These are phyloP conservation scores for Eira barbara DNA, from an alignment of 2,113 vertebrate species.

Conservation along the genomic window DNA sequence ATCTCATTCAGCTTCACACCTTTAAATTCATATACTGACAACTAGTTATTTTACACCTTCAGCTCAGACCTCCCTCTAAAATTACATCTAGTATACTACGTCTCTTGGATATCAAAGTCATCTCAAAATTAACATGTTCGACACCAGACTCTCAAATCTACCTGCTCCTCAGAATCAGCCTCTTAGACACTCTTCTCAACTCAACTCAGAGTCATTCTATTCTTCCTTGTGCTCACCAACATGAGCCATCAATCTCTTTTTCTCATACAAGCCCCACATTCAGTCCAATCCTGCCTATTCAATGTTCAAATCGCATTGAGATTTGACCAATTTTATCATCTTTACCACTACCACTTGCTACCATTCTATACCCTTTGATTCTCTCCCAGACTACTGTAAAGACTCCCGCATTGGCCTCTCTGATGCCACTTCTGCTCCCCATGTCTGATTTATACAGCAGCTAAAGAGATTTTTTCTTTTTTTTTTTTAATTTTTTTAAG, in stretches of 20 bases:
- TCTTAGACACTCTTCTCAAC: not conserved
- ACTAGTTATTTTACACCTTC: not conserved
- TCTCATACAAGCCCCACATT: not conserved
- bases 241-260: not conserved
- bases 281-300: not conserved
- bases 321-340: not conserved
- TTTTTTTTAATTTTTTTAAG: no score
- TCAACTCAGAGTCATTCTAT: not conserved
- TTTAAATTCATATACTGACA: conserved; percentile 18
- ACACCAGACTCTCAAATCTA: not conserved
- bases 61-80: not conserved
- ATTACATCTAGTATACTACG: not conserved
- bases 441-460: not conserved
- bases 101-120: not conserved
- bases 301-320: not conserved
- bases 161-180: not conserved
- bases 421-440: not conserved
- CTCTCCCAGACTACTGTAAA: not conserved
- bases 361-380: not conserved
- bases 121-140: conserved; percentile 2
- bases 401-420: not conserved
- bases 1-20: not conserved
- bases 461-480: not conserved
- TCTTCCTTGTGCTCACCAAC: not conserved
- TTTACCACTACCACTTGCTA: not conserved